These are phyloP conservation scores for Drosophila pruinosa DNA, from an alignment of 1,140 invertebrate genomes.

Conservation along the genomic window DNA sequence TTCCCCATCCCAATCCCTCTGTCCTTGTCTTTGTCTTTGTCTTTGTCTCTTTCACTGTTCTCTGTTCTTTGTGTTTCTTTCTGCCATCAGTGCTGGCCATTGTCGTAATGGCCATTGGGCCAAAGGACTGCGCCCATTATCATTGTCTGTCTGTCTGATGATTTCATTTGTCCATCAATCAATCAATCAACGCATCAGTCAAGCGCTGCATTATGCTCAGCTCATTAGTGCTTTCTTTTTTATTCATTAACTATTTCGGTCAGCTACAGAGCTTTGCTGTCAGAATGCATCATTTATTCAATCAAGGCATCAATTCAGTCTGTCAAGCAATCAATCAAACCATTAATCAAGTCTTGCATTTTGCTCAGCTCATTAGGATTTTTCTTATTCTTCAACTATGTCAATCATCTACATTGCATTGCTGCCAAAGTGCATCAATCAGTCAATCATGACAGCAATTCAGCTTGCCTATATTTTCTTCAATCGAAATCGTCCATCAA, in stretches of 20 bases:
- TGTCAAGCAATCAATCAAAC: background rate
- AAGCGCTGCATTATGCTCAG: background rate
- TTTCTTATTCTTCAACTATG: too few relatives aligned
- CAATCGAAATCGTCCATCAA: background rate
- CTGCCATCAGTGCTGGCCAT: slow-evolving; percentile 1
- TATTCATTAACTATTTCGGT: too few relatives aligned
- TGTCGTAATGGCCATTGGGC: slow-evolving; percentile 17
- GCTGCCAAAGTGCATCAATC: background rate
- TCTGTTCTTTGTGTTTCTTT: background rate
- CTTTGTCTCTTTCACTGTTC: background rate
- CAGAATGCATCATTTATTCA: too few relatives aligned
- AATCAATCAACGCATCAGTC: background rate
- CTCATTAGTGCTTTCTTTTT: background rate
- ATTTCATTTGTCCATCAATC: background rate
- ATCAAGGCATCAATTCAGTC: too few relatives aligned
- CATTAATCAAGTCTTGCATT: background rate
- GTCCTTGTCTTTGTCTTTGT: background rate
- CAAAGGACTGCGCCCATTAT: background rate
- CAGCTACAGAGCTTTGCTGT: too few relatives aligned
- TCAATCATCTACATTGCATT: too few relatives aligned
- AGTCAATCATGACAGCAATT: too few relatives aligned
- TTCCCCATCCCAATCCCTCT: background rate
- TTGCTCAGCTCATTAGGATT: too few relatives aligned
- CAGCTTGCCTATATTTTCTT: too few relatives aligned
- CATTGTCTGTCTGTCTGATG: background rate